These are phyloP conservation scores for Poliocrania exsul DNA, from an alignment of 2,797 vertebrate genomes.

Conservation along the genomic window DNA sequence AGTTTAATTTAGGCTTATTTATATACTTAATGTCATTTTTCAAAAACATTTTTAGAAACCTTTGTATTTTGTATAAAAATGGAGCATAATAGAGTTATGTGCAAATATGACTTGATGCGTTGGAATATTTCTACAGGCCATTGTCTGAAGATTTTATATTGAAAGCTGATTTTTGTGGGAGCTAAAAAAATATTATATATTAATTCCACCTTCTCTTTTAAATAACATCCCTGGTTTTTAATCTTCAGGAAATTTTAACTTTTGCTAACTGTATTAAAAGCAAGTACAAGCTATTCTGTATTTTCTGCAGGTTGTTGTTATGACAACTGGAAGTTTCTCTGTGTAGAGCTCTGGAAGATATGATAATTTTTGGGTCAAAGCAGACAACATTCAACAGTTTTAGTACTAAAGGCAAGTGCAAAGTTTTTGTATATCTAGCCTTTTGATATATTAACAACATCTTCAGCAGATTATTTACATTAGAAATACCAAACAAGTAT, in stretches of 20 bases:
- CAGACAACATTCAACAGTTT: not conserved
- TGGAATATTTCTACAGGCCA: not conserved
- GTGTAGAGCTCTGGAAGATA: constrained; percentile 6
- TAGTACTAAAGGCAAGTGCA: not conserved
- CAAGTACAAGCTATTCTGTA: not conserved
- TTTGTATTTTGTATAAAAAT: not conserved
- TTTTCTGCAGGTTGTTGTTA: constrained; percentile 66
- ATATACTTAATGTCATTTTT: not conserved
- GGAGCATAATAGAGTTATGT: not conserved
- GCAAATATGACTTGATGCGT: not conserved
- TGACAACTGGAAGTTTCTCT: constrained; percentile 73
- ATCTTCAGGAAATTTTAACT: not conserved
- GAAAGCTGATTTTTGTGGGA: not conserved
- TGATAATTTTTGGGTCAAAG: not conserved
- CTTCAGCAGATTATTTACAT: not conserved
- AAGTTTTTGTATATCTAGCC: not conserved
- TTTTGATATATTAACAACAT: not conserved
- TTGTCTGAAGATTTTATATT: not conserved
- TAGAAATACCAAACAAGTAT: not conserved
- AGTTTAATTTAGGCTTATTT: constrained; percentile 4
- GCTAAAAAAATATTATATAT: not conserved
- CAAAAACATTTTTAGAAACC: not conserved
- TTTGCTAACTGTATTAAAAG: constrained; percentile 24
- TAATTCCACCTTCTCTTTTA: not conserved
- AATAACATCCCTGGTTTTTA: not conserved